Percentiles rank a stretch among this genome's conserved stretches.
These are phyloP conservation scores for Pandemis cinnamomeana DNA, from an alignment of 2,888 invertebrate genomes.

Conservation along the genomic window DNA sequence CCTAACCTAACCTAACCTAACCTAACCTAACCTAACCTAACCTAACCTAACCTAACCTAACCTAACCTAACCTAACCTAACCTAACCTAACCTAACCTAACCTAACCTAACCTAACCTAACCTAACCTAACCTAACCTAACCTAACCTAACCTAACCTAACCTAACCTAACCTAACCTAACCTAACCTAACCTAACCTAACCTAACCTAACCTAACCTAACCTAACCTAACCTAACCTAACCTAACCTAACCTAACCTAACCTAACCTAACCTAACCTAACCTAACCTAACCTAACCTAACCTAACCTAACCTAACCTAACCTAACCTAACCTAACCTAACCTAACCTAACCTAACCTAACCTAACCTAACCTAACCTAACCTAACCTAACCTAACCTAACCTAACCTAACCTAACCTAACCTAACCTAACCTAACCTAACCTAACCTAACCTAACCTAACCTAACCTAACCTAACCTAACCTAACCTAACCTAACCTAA, in stretches of 20 bases:
- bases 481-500: constrained; percentile 14
- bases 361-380: constrained; percentile 14
- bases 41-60: too few relatives aligned
- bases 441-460: constrained; percentile 14
- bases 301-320: constrained; percentile 14
- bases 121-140: constrained; percentile 14
- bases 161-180: constrained; percentile 14
- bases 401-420: constrained; percentile 14
- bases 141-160: constrained; percentile 14
- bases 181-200: constrained; percentile 14
- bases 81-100: too few relatives aligned
- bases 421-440: constrained; percentile 14
- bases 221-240: constrained; percentile 14
- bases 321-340: constrained; percentile 14
- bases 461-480: constrained; percentile 14
- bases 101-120: constrained; percentile 14
- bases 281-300: constrained; percentile 14
- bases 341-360: constrained; percentile 14
- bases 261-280: constrained; percentile 14
- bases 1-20: too few relatives aligned
- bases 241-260: constrained; percentile 14
- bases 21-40: too few relatives aligned
- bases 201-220: constrained; percentile 14
- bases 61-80: too few relatives aligned
- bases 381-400: constrained; percentile 14